phyloP scores from a whole-genome alignment of 2,113 vertebrate species.

The Gnathonemus longibarbis region DNA sequence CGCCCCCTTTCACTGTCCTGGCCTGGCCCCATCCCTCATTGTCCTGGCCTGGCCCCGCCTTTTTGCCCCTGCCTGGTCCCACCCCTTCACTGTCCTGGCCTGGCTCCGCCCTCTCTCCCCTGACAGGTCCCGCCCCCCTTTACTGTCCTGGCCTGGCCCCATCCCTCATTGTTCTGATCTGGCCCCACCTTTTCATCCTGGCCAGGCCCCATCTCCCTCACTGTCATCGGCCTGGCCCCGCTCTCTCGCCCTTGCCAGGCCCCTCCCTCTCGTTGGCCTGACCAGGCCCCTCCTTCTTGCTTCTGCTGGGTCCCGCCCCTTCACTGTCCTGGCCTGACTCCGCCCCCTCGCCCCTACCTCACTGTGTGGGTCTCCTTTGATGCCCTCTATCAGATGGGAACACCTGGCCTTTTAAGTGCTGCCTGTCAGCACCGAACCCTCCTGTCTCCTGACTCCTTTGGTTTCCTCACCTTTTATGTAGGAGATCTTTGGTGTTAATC shows the following conservation, averaged over 20 bases:
- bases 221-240: background rate
- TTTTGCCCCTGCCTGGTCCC: background rate
- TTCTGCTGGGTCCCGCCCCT: background rate
- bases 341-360: background rate
- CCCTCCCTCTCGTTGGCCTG: background rate
- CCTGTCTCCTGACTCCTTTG: background rate
- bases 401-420: constrained; percentile 9
- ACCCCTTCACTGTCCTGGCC: background rate
- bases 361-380: background rate
- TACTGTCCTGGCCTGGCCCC: too few species aligned
- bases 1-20: background rate
- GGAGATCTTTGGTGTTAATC: background rate
- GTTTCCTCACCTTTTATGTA: background rate
- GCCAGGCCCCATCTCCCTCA: constrained; percentile 6
- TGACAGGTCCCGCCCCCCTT: too few species aligned
- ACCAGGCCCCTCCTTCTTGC: background rate
- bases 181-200: background rate
- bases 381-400: background rate
- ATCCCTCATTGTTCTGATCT: too few species aligned
- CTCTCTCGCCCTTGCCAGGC: background rate
- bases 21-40: background rate
- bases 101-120: background rate
- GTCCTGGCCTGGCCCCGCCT: background rate
- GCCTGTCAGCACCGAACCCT: background rate
- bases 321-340: background rate